These are phyloP conservation scores for Monochamus saltuarius DNA, from an alignment of 1,140 invertebrate species.

Conservation along the genomic window DNA sequence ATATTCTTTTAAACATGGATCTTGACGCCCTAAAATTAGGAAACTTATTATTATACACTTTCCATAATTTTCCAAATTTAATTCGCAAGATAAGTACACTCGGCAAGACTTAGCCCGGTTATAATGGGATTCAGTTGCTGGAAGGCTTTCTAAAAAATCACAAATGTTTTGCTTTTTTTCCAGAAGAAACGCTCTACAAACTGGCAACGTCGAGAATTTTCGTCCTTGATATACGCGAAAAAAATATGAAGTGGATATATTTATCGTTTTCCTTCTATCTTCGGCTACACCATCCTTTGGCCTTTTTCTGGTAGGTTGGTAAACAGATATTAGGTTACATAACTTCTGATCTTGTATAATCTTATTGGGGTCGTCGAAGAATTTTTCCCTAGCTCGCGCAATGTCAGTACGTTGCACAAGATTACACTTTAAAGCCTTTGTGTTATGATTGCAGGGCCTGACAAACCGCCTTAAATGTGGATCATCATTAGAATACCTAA, in stretches of 20 bases:
- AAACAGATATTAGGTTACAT: not conserved
- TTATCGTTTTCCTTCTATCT: slow-evolving; percentile 1
- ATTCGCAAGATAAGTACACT: slow-evolving; percentile 5
- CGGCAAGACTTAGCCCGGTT: not conserved
- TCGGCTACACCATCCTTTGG: slow-evolving; percentile 9
- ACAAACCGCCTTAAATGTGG: too few relatives aligned
- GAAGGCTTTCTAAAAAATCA: slow-evolving; percentile 3
- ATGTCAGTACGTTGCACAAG: not conserved
- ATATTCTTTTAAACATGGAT: slow-evolving; percentile 25
- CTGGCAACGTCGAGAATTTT: not conserved
- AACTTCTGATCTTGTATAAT: not conserved
- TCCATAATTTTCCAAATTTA: slow-evolving; percentile 10
- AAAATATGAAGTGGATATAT: slow-evolving; percentile 15
- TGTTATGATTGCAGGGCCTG: slow-evolving; percentile 16
- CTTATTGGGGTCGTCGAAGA: slow-evolving; percentile 1
- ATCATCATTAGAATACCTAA: too few relatives aligned
- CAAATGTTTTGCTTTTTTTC: too few relatives aligned
- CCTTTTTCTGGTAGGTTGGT: not conserved
- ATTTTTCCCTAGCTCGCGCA: slow-evolving; percentile 1
- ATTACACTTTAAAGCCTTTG: not conserved
- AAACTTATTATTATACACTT: not conserved
- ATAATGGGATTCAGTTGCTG: slow-evolving; percentile 5
- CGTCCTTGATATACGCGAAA: not conserved
- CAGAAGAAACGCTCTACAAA: slow-evolving; percentile 8
- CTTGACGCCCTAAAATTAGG: not conserved